These are phyloP conservation scores for Erinaceus europaeus DNA, from an alignment of 2,113 vertebrate species.

Conservation along the genomic window DNA sequence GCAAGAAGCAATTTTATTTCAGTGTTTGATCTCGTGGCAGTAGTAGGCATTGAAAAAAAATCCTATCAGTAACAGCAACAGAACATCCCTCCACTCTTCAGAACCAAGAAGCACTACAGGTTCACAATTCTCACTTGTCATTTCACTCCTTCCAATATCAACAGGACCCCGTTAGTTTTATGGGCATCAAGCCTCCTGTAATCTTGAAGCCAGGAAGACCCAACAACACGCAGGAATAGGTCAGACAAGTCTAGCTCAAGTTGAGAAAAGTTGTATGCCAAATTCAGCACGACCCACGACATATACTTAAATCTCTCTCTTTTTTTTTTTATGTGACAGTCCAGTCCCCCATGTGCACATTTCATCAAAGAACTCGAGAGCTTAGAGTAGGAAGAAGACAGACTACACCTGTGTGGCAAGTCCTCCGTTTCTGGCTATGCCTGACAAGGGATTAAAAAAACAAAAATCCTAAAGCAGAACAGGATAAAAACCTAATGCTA, in stretches of 20 bases:
- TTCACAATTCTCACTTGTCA: not conserved
- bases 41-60: not conserved
- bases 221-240: not conserved
- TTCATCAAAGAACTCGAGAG: no score
- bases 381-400: no score
- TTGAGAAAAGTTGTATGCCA: not conserved
- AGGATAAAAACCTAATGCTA: no score
- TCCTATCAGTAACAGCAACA: not conserved
- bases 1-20: not conserved
- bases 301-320: not conserved
- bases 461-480: not conserved
- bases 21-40: not conserved
- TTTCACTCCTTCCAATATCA: not conserved
- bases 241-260: not conserved
- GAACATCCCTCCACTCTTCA: not conserved
- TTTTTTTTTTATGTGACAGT: not conserved
- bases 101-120: not conserved
- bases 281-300: not conserved
- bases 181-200: not conserved
- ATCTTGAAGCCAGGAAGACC: not conserved
- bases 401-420: not conserved
- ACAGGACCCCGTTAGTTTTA: not conserved
- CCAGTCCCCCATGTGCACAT: not conserved
- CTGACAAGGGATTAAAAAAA: not conserved
- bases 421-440: not conserved